Conservation (phyloP, 2,113 vertebrate genomes). For the Andinoacara biseriatus region DNA sequence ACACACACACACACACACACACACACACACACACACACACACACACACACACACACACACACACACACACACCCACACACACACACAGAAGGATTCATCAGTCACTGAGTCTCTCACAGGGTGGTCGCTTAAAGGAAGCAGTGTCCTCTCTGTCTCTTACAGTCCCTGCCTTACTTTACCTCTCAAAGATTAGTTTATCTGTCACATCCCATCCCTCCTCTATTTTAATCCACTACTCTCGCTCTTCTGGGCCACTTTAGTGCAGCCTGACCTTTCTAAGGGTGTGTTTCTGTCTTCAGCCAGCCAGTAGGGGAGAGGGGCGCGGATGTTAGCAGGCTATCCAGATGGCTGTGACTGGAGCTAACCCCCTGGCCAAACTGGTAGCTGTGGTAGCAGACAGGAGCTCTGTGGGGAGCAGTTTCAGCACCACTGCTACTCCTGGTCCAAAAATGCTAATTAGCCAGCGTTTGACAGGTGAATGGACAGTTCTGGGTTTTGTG, state of each 20-base stretch:
- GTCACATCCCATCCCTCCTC: conserved; percentile 34
- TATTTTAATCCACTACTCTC: neutral
- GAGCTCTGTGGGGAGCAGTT: conserved; percentile 59
- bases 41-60: neutral
- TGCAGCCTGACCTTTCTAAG: conserved; percentile 65
- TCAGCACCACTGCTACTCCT: conserved; percentile 10
- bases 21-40: neutral
- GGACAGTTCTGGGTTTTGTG: neutral
- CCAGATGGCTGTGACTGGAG: conserved; percentile 71
- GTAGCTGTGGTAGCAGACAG: conserved; percentile 68
- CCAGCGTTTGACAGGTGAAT: conserved; percentile 42
- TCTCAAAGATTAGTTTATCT: conserved; percentile 61
- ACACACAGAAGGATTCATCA: conserved; percentile 56
- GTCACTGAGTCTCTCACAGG: conserved; percentile 60
- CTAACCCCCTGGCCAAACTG: conserved; percentile 62
- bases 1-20: neutral
- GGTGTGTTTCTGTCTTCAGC: conserved; percentile 61
- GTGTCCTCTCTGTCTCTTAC: conserved; percentile 63
- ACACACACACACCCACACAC: neutral
- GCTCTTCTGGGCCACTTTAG: conserved; percentile 38
- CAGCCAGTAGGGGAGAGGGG: conserved; percentile 37
- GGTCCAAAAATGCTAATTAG: conserved; percentile 54
- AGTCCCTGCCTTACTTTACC: conserved; percentile 52
- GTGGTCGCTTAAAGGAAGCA: conserved; percentile 63
- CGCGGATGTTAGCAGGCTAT: conserved; percentile 60